Evolutionary conservation across 2,888 invertebrate species (phyloP).

Genomic region (Vannuccia rotundouncinata): DNA sequence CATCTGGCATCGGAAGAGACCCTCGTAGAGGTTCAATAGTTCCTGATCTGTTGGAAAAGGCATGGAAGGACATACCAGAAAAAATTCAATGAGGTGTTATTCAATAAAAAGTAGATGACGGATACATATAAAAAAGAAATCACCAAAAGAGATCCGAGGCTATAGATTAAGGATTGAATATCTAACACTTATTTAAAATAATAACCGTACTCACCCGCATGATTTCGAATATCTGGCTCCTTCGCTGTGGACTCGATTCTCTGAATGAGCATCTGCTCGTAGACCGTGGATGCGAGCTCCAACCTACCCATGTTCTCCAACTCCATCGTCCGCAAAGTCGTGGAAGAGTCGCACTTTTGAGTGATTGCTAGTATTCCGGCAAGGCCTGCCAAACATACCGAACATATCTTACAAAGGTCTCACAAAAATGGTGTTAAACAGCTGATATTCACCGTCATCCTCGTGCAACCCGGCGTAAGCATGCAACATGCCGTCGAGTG

Average conservation of each 20-base stretch:
- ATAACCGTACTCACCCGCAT: neutral
- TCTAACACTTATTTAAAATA: too few species aligned
- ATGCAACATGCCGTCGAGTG: conserved; percentile 9
- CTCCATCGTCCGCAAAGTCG: neutral
- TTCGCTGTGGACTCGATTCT: neutral
- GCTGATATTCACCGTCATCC: conserved; percentile 34
- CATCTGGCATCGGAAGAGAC: neutral
- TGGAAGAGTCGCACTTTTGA: neutral
- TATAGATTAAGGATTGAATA: too few species aligned
- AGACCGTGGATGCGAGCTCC: neutral
- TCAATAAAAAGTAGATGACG: too few species aligned
- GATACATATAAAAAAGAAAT: too few species aligned
- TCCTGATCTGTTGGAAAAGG: neutral
- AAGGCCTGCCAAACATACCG: neutral
- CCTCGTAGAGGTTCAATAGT: neutral
- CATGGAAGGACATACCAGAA: neutral
- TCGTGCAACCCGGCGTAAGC: conserved; percentile 29
- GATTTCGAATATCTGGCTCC: neutral
- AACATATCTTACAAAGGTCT: too few species aligned
- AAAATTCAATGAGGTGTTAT: neutral
- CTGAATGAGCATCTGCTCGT: conserved; percentile 6
- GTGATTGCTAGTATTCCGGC: neutral
- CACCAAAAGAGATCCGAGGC: too few species aligned
- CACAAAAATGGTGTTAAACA: too few species aligned
- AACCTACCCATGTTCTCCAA: neutral